Base-by-base conservation (phyloP, 2,113 vertebrate genomes). In the Channa maculata region DNA sequence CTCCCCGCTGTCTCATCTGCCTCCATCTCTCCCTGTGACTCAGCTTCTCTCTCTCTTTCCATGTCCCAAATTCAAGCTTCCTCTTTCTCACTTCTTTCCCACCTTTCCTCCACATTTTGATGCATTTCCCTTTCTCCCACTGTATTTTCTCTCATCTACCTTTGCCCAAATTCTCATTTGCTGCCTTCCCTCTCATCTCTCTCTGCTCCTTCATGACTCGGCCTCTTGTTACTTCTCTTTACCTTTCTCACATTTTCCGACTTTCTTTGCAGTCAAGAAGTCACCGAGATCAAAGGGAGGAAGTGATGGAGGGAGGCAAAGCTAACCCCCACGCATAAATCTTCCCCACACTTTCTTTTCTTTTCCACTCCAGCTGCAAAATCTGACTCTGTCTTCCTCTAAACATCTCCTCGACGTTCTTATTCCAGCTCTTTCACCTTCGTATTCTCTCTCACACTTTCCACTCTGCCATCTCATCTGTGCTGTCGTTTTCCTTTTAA, bases 251-350 rank as follows among this genome's bases (percentile, higher is more conserved):
- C 81, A 83, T 64, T 74, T 71, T 45, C 59, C n/a, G 43, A 75
- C 76, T 86, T 77, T 82, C 65, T 89, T 83, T 49, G 71, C 80
- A 65, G 55, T 78, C 65, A 60, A 60, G 60, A 70, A 86, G 83
- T 87, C 81, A 69, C 12, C 8, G 69, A 88, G 86, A 91, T 86
- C 76, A 90, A 91, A 91, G 78, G 33, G 10, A 82, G 57, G 66
- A 71, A 67, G 58, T 72, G 79, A 84, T 83, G 75, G 73, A 73
- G 44, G 67, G 53, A 86, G 72, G 83, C 63, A 74, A 80, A 71
- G 65, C 80, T 75, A 70, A 76, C 68, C 78, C 83, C 82, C 65
- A 69, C 75, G 15, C 80, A 85, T 50, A 66, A 48, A 51, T 78
- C 72, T 69, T 24, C 7, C 38, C 71, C 38, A 39, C 67, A 64